phyloP scores from a whole-genome alignment of 2,113 vertebrate genomes.

The Colossoma macropomum region DNA sequence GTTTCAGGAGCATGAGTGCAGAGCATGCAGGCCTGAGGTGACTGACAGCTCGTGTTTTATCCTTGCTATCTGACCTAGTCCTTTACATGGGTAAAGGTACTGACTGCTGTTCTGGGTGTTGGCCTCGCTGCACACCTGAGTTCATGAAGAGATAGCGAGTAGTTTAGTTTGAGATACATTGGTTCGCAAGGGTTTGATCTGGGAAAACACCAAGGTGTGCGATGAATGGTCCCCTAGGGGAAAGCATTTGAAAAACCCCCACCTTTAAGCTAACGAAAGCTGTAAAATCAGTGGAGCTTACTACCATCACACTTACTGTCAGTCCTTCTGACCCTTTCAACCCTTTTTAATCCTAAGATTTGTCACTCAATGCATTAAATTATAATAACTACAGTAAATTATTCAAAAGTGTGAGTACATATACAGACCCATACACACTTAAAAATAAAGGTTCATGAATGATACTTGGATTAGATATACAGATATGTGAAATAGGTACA shows the following conservation, averaged over 20 bases:
- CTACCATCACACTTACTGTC: not conserved
- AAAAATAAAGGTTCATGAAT: too few species aligned
- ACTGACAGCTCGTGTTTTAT: not conserved
- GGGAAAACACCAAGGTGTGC: not conserved
- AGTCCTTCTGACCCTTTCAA: not conserved
- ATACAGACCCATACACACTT: too few species aligned
- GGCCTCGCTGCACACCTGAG: not conserved
- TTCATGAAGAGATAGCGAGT: too few species aligned
- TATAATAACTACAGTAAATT: too few species aligned
- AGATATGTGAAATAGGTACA: too few species aligned
- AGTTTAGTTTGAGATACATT: not conserved
- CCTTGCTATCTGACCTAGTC: not conserved
- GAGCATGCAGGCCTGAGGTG: conserved; percentile 28
- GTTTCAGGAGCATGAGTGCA: conserved; percentile 46
- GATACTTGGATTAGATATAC: too few species aligned
- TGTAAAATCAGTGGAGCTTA: not conserved
- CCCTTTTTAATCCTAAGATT: too few species aligned
- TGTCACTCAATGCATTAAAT: too few species aligned
- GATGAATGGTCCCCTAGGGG: not conserved
- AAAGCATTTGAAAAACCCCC: not conserved
- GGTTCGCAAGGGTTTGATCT: not conserved
- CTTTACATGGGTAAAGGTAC: not conserved
- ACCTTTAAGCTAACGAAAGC: not conserved
- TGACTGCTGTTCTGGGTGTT: not conserved
- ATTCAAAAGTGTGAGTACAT: too few species aligned